Conservation (phyloP, 2,888 invertebrate species). For the Eurois occulta region DNA sequence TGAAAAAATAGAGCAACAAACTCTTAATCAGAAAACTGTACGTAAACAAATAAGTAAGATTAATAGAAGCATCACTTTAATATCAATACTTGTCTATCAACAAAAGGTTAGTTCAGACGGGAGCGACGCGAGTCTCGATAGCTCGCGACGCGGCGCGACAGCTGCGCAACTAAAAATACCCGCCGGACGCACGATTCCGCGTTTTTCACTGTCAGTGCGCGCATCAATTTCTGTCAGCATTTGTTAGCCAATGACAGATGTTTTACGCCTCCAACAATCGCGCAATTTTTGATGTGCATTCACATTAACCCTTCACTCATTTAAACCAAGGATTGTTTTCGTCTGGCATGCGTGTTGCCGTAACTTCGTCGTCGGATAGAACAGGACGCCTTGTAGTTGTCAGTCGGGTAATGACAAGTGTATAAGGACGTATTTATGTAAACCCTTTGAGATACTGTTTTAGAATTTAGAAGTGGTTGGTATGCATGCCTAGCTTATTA, state of each 20-base stretch:
- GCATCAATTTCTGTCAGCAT: conserved; percentile 89
- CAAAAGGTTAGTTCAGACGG: conserved; percentile 72
- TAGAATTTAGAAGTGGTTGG: conserved; percentile 75
- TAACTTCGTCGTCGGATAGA: conserved; percentile 69
- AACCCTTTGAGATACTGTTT: conserved; percentile 83
- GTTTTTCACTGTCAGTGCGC: conserved; percentile 89
- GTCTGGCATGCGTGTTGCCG: conserved; percentile 23
- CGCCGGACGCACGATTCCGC: conserved; percentile 86
- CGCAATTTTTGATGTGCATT: conserved; percentile 56
- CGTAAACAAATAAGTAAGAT: conserved; percentile 51
- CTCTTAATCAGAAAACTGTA: conserved; percentile 39
- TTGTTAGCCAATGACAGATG: conserved; percentile 90
- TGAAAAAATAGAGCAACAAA: conserved; percentile 24
- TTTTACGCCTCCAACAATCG: conserved; percentile 81
- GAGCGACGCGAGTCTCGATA: conserved; percentile 78
- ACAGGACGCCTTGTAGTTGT: conserved; percentile 82
- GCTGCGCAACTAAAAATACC: conserved; percentile 86
- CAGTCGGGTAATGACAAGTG: conserved; percentile 84
- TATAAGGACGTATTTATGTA: conserved; percentile 82
- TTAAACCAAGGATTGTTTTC: conserved; percentile 62
- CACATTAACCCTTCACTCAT: conserved; percentile 58
- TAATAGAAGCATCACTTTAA: conserved; percentile 62
- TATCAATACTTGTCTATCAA: conserved; percentile 69
- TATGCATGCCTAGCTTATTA: conserved; percentile 68
- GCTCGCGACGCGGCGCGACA: conserved; percentile 81